Evolutionary conservation across 2,888 invertebrate species (phyloP), one percentile per base, ranked within the genome.

Genomic region (Idaea aversata): DNA sequence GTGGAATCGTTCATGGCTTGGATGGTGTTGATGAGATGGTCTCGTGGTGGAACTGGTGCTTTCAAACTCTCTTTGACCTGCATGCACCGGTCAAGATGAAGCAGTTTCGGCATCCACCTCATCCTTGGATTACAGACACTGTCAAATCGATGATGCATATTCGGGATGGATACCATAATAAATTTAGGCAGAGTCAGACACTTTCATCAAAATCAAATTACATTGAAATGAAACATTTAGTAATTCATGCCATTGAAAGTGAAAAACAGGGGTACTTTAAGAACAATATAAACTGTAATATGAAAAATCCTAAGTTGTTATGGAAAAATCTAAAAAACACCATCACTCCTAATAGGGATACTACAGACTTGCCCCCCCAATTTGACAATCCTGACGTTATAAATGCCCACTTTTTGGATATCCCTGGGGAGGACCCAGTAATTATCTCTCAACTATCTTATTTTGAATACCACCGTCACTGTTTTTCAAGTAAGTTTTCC

Each of bases 191-290:
- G 1, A 15, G 7, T 15, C 15, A 16, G 5, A 59, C 59, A 16
- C 36, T 10, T 7, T 5, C 5, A 10, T 5, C 36, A 10, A 36
- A 10, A 10, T 10, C 5, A 1, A 36, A 4, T 36, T 4, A 36
- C 36, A 1, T 36, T 36, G 36, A 36, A 7, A 36, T 36, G 36
- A 36, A 36, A 10, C 36, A 36, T 36, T 10, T 36, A 1, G 36
- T 36, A 3, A 10, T 36, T 10, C 5, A 36, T 36, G 36, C 36
- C 1, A 36, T 3, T 36, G 10, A 0, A 36, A 36, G 15, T 3
- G 65, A 65, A 34, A 65, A 62, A 15, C 13, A 34, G 5, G 59
- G 62, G 5, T 65, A 59, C 57, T 65, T 57, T 36, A 65, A 65
- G 34, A 10, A 36, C 2, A 47, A 57, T 61, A 61, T 65, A 61